Evolutionary conservation across 2,113 vertebrate genomes (phyloP), one percentile per base, ranked within the genome.

Genomic region (Hirundichthys speculiger): DNA sequence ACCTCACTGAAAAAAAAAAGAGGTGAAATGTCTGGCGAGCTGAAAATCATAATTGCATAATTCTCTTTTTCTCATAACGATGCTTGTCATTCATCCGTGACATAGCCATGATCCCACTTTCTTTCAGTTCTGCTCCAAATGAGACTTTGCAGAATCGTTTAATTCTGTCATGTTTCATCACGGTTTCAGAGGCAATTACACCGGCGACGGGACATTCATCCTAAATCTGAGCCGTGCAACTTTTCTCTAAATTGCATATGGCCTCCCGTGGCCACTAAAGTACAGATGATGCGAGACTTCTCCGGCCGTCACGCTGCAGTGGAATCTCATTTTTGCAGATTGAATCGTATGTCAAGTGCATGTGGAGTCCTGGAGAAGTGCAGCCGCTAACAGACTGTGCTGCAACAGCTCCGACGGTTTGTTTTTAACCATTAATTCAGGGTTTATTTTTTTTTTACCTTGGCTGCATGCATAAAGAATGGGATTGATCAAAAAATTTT

Each of bases 211-310:
- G 79, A 76, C 76, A 56, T 65, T 61, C 49, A 60, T 85, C 72
- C 79, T 73, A 81, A 86, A 86, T 77, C 64, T 75, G 64, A 84
- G 64, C 73, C 78, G 53, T 47, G 75, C 54, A 67, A 73, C 73
- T 86, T 90, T 79, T 80, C 54, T 80, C 84, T 84, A 86, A 88
- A 83, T 73, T 80, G 83, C 77, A 79, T 85, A 56, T 13, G 64
- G 48, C 73, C 83, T 77, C 81, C 48, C 38, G 72, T 79, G 77
- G 56, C 62, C 38, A n/a, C 7, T 75, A 58, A 74, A 73, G 71
- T 39, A 64, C 53, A 53, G 43, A 47, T 19, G 24, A 75, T 75
- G 67, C 68, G 64, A 85, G 85, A 30, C 40, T 19, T 50, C 22
- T 10, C 41, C 69, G 58, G 64, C 49, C 20, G 57, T 56, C 66